Evolutionary conservation across 2,888 invertebrate genomes (phyloP).

Genomic region (Thyatira batis): DNA sequence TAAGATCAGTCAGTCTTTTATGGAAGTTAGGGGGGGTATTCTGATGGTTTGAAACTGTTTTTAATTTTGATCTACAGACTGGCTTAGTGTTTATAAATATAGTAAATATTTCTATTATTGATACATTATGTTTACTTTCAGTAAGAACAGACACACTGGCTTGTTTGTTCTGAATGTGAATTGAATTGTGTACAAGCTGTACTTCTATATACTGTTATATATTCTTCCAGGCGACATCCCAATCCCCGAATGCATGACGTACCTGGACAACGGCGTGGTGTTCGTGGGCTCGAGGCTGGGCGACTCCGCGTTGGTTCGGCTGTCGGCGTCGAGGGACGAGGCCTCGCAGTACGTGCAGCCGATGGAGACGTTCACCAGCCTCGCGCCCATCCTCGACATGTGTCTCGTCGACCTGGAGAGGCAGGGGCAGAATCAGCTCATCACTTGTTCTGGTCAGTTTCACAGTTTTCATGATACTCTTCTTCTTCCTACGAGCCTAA

Average conservation of each 20-base stretch:
- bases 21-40: too few relatives aligned
- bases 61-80: too few relatives aligned
- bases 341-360: conserved; percentile 94
- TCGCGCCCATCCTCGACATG: conserved; percentile 99
- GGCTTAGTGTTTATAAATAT: too few relatives aligned
- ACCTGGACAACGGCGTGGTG: conserved; percentile 98
- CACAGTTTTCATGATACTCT: background rate
- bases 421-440: conserved; percentile 98
- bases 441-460: conserved; percentile 94
- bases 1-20: too few relatives aligned
- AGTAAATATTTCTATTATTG: too few relatives aligned
- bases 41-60: too few relatives aligned
- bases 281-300: conserved; percentile 98
- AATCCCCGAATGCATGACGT: conserved; percentile 98
- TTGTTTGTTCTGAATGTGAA: too few relatives aligned
- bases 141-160: too few relatives aligned
- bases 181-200: too few relatives aligned
- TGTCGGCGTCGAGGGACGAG: conserved; percentile 92
- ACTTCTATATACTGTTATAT: background rate
- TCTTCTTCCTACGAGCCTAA: too few relatives aligned
- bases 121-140: too few relatives aligned
- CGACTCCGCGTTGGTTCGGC: conserved; percentile 96
- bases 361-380: conserved; percentile 98
- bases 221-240: conserved; percentile 88
- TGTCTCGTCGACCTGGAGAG: conserved; percentile 97